These are phyloP conservation scores for Trinorchestia longiramus DNA, from an alignment of 1,140 invertebrate species.

Conservation along the genomic window DNA sequence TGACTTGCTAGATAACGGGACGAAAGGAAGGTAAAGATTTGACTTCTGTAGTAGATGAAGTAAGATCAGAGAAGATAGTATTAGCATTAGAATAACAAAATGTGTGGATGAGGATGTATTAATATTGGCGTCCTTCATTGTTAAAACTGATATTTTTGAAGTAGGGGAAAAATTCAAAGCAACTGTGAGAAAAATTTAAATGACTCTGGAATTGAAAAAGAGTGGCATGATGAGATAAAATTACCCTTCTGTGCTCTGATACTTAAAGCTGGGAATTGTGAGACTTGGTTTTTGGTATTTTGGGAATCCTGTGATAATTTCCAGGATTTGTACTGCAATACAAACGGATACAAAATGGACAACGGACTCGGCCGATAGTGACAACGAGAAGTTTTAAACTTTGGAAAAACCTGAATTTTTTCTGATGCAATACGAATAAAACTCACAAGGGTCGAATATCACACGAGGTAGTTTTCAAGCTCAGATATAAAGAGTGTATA, in stretches of 20 bases:
- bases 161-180: not conserved
- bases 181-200: not conserved
- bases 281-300: not conserved
- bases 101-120: not conserved
- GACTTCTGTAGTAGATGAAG: too few species aligned
- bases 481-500: not conserved
- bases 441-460: not conserved
- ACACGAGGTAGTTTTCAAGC: not conserved
- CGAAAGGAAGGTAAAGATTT: not conserved
- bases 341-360: not conserved
- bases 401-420: not conserved
- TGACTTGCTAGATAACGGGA: not conserved
- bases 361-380: not conserved
- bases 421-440: not conserved
- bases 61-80: not conserved
- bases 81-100: not conserved
- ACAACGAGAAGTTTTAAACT: not conserved
- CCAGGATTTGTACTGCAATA: not conserved
- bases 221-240: not conserved
- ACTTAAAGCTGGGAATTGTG: not conserved
- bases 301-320: not conserved
- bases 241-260: not conserved
- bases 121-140: not conserved
- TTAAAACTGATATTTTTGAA: not conserved
- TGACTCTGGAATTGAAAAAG: not conserved